Conservation (phyloP, 1,140 invertebrate species). For the Plutomurus gul region DNA sequence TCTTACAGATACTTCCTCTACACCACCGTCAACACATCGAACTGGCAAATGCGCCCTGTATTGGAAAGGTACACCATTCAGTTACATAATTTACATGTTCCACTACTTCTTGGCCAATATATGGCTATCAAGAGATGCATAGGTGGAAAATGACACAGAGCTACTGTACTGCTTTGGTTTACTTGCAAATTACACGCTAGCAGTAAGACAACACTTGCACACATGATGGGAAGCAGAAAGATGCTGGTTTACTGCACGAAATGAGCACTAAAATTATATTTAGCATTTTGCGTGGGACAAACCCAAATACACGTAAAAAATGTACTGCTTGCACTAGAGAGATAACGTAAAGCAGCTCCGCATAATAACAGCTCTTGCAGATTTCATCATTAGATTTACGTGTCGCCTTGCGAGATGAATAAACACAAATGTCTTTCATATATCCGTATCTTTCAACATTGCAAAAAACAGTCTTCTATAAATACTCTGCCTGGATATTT, state of each 20-base stretch:
- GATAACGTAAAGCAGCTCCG: no score
- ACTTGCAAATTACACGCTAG: background rate
- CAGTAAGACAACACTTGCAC: background rate
- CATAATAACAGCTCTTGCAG: background rate
- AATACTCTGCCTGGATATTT: background rate
- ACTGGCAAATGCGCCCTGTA: conserved; percentile 25
- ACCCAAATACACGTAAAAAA: background rate
- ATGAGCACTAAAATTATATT: background rate
- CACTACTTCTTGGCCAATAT: background rate
- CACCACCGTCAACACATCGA: background rate
- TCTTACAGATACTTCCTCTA: background rate
- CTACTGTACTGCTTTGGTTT: no score
- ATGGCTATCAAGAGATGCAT: no score
- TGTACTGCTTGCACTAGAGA: background rate
- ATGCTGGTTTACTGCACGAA: background rate
- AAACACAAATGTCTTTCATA: background rate
- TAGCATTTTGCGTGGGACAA: conserved; percentile 1
- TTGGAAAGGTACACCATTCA: conserved; percentile 34
- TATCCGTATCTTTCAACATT: no score
- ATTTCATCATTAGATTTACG: background rate
- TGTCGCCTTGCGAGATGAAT: background rate
- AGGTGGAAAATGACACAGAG: no score
- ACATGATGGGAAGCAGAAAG: background rate
- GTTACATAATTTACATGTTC: background rate
- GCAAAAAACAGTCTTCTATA: background rate